Conservation (phyloP, 2,797 vertebrate genomes). For the Staurois parvus region DNA sequence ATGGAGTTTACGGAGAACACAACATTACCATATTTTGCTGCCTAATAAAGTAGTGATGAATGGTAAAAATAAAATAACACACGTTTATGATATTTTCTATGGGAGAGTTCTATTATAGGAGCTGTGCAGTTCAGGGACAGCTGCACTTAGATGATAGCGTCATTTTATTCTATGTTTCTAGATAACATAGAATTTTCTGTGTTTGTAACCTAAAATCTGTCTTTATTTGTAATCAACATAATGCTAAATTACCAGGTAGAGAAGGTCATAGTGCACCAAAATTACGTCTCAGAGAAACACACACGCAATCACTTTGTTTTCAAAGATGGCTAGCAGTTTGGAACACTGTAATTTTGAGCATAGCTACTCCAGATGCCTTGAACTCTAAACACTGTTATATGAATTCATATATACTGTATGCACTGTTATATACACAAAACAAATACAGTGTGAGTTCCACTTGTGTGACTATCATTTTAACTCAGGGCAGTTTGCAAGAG, state of each 20-base stretch:
- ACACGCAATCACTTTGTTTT: neutral
- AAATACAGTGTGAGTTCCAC: no score
- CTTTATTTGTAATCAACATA: slow-evolving; percentile 7
- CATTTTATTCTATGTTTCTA: slow-evolving; percentile 7
- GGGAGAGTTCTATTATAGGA: no score
- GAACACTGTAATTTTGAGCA: neutral
- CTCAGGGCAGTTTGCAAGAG: no score
- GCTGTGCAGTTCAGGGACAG: neutral
- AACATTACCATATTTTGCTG: no score
- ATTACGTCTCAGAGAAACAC: neutral
- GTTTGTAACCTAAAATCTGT: slow-evolving; percentile 4
- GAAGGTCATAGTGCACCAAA: neutral
- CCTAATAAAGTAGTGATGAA: no score
- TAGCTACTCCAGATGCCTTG: neutral
- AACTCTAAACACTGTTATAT: neutral
- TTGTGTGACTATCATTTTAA: no score
- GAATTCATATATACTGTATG: no score
- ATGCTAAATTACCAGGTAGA: neutral
- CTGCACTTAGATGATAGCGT: neutral
- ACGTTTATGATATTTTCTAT: neutral
- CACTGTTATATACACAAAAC: no score
- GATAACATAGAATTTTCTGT: neutral
- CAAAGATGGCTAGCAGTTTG: neutral
- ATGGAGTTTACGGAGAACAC: no score
- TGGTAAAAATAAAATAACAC: neutral